phyloP scores from a whole-genome alignment of 2,113 vertebrate genomes.

The Forbesichthys agassizii region DNA sequence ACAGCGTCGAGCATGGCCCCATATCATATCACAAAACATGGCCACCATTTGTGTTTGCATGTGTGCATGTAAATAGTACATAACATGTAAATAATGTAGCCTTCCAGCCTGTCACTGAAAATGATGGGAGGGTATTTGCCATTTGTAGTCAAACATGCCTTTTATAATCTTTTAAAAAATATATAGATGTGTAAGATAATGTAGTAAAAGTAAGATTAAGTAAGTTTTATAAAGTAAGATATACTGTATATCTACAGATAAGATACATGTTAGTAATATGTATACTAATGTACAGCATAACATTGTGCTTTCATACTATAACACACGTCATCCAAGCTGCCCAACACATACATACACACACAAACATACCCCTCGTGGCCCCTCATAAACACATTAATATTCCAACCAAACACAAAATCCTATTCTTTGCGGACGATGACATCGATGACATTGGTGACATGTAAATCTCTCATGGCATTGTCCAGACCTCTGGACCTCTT shows the following conservation, averaged over 20 bases:
- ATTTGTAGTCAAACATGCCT: no score
- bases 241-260: background rate
- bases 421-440: conserved; percentile 67
- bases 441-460: conserved; percentile 47
- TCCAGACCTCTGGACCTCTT: conserved; percentile 62
- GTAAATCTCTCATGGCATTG: conserved; percentile 73
- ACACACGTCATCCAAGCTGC: background rate
- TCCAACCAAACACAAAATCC: conserved; percentile 45
- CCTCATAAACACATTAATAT: conserved; percentile 66
- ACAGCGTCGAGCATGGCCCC: no score
- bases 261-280: background rate
- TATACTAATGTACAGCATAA: background rate
- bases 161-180: no score
- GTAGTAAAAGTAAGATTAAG: no score
- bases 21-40: background rate
- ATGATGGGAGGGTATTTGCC: no score
- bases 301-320: no score
- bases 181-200: no score
- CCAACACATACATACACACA: conserved; percentile 19
- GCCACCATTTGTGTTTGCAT: background rate
- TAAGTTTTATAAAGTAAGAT: background rate
- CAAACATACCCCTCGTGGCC: conserved; percentile 29
- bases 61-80: background rate
- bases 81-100: no score
- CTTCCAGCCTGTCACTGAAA: no score